These are phyloP conservation scores for Digitonthophagus gazella DNA, from an alignment of 2,888 invertebrate genomes.

Conservation along the genomic window DNA sequence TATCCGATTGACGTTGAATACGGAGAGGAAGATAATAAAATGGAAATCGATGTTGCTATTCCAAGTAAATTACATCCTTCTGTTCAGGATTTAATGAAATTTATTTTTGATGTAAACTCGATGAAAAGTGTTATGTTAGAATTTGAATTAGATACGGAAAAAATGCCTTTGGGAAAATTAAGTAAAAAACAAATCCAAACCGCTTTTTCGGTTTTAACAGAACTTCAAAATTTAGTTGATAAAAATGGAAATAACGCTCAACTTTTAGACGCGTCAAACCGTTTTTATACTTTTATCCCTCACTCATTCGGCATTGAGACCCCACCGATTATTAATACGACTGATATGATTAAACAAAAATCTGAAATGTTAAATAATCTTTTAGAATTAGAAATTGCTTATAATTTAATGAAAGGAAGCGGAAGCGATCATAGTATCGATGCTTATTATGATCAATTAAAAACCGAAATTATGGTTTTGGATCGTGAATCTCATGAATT, in stretches of 20 bases:
- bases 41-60: conserved; percentile 49
- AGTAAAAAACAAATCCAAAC: conserved; percentile 85
- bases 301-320: conserved; percentile 87
- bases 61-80: conserved; percentile 69
- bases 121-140: conserved; percentile 94
- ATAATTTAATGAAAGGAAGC: conserved; percentile 73
- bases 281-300: conserved; percentile 93
- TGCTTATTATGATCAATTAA: conserved; percentile 82
- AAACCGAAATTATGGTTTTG: conserved; percentile 74
- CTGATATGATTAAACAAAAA: conserved; percentile 72
- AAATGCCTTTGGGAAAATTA: conserved; percentile 95
- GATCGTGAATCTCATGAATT: conserved; percentile 70
- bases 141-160: conserved; percentile 94
- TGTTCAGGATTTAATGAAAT: conserved; percentile 78
- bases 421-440: conserved; percentile 60
- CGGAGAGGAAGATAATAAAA: conserved; percentile 51
- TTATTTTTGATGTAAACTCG: conserved; percentile 85
- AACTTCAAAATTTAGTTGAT: conserved; percentile 62
- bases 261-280: conserved; percentile 84
- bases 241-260: conserved; percentile 50
- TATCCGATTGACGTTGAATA: conserved; percentile 91
- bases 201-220: conserved; percentile 79
- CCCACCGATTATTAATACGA: conserved; percentile 76
- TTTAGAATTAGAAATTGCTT: conserved; percentile 94
- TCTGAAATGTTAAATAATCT: conserved; percentile 88